Evolutionary conservation across 1,140 invertebrate genomes (phyloP).

Genomic region (Sycophaga agraensis): DNA sequence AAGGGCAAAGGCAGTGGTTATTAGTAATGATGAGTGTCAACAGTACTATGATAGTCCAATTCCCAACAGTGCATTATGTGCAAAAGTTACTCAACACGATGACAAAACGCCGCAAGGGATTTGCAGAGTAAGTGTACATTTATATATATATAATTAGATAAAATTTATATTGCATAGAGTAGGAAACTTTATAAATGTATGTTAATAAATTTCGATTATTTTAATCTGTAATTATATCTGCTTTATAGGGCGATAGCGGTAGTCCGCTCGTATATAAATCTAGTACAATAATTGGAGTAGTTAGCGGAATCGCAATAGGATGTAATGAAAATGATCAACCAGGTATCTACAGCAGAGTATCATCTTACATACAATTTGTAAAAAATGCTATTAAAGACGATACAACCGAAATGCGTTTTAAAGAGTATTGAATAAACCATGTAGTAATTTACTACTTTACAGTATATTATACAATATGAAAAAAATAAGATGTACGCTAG

Average conservation of each 20-base stretch:
- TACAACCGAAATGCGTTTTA: background rate
- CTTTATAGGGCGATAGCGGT: slow-evolving; percentile 19
- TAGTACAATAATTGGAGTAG: slow-evolving; percentile 20
- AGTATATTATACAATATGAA: too few species aligned
- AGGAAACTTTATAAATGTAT: background rate
- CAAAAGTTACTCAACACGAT: slow-evolving; percentile 2
- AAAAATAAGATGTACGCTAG: too few species aligned
- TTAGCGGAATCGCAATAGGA: slow-evolving; percentile 12
- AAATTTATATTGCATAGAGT: background rate
- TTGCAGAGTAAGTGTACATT: slow-evolving; percentile 10
- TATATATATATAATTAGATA: background rate
- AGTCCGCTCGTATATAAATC: slow-evolving; percentile 13
- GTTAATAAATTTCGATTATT: background rate
- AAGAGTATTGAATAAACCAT: too few species aligned
- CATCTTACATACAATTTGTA: slow-evolving; percentile 3
- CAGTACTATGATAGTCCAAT: background rate
- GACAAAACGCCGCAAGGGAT: slow-evolving; percentile 17
- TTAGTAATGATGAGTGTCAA: slow-evolving; percentile 5
- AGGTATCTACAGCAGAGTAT: slow-evolving; percentile 14
- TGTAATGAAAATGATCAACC: slow-evolving; percentile 22
- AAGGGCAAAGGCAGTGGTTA: slow-evolving; percentile 2
- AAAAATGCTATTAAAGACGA: slow-evolving; percentile 1
- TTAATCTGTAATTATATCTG: too few species aligned
- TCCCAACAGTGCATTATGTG: slow-evolving; percentile 3
- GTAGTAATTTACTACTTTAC: too few species aligned